These are phyloP conservation scores for Diplolepis rosae DNA, from an alignment of 2,888 invertebrate species.

Conservation along the genomic window DNA sequence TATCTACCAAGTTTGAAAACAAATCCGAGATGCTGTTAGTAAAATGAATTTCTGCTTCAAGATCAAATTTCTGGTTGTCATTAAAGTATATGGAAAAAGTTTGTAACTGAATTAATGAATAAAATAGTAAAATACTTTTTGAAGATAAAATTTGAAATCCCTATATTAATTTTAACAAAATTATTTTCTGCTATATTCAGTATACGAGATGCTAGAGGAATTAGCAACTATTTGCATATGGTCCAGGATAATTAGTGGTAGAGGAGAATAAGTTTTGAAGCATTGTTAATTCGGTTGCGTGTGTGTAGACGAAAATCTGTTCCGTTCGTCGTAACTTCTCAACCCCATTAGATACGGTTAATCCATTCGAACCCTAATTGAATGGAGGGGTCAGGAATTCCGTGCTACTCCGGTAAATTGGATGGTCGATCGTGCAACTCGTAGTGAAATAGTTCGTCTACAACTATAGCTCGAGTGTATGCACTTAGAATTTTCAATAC, in stretches of 20 bases:
- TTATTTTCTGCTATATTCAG: neutral
- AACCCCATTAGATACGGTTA: conserved; percentile 56
- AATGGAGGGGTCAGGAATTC: conserved; percentile 48
- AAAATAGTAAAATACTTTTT: no score
- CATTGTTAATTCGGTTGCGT: conserved; percentile 25
- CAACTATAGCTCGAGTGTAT: conserved; percentile 4
- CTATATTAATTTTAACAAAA: no score
- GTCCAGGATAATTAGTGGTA: neutral
- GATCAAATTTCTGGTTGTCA: neutral
- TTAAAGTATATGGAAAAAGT: neutral
- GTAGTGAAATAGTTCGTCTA: conserved; percentile 37
- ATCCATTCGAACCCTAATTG: conserved; percentile 57
- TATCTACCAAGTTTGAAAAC: neutral
- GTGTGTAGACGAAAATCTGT: conserved; percentile 29
- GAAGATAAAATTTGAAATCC: no score
- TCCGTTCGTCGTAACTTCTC: conserved; percentile 35
- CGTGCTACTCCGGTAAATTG: conserved; percentile 45
- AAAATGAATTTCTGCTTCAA: neutral
- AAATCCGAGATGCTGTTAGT: neutral
- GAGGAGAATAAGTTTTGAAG: conserved; percentile 18
- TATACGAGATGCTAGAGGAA: neutral
- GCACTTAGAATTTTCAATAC: conserved; percentile 16
- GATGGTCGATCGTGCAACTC: conserved; percentile 54
- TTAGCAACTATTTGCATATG: conserved; percentile 23
- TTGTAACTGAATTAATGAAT: no score